Base-by-base conservation (phyloP, 2,888 invertebrate genomes). In the Cenopis cana region DNA sequence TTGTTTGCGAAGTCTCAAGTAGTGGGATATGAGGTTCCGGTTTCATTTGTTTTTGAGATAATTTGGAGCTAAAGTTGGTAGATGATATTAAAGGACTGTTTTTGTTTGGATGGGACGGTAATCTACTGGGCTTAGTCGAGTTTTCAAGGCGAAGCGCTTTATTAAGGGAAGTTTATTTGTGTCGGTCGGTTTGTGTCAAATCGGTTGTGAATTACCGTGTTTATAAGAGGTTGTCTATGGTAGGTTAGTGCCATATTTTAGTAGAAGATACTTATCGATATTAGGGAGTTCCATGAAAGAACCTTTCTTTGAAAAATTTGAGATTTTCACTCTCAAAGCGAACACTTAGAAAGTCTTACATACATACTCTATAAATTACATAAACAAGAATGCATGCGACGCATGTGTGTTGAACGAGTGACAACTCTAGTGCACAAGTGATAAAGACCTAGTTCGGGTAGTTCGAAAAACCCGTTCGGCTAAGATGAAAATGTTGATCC, bases 1-100 rank as follows among this genome's bases (percentile, higher is more conserved):
- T 81, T 79, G 78, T 80, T 79, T 75, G 75, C 56, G 29, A 62
- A 54, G 41, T 38, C 41, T 65, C 52, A 55, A 59, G 57, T 59
- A 61, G 59, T 55, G 62, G 68, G 71, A 70, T 61, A 70, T 71
- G 73, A 61, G 70, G 50, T 66, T 72, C 56, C 46, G 66, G 9
- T 33, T 56, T 56, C 61, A 49, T 68, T 71, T 72, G 67, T 66
- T 61, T 61, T 72, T 68, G 49, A 56, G 59, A 50, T 64, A 56
- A 38, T 69, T 62, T 68, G 8, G 41, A 18, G 52, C 41, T 60
- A 29, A 52, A 68, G 66, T 66, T 66, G n/a, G 17, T 5, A 10
- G 41, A 17, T 29, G 38, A 29, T 66, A 33, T 57, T 66, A 33
- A 33, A 49, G 55, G 41, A 49, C 29, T 12, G 38, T 66, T 66